phyloP scores from a whole-genome alignment of 2,113 vertebrate genomes.

The Chroicocephalus ridibundus region DNA sequence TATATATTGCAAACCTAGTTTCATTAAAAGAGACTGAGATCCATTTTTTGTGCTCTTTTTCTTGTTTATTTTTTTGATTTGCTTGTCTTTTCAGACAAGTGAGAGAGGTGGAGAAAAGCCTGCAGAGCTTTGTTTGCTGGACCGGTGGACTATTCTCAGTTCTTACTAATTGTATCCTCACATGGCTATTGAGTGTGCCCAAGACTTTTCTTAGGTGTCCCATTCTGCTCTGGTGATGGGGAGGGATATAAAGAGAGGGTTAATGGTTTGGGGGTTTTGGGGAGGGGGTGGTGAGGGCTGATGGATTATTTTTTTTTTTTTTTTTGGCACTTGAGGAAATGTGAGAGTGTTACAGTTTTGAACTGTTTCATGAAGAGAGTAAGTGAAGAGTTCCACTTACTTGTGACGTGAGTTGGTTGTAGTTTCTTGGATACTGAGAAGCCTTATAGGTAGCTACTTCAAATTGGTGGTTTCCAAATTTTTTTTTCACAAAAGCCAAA shows the following conservation, averaged over 20 bases:
- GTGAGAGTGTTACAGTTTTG: fast-evolving
- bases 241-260: not conserved
- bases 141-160: not conserved
- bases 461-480: not conserved
- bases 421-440: not conserved
- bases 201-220: not conserved
- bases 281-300: not conserved
- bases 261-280: not conserved
- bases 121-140: not conserved
- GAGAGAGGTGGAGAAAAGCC: not conserved
- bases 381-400: not conserved
- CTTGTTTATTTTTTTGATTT: too few species aligned
- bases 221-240: not conserved
- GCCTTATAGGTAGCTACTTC: fast-evolving
- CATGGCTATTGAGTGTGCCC: not conserved
- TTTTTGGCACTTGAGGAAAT: not conserved
- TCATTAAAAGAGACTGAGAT: not conserved
- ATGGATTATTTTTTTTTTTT: not conserved
- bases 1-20: not conserved
- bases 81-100: not conserved
- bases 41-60: not conserved
- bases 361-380: not conserved
- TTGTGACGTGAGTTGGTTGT: not conserved
- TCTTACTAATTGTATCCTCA: not conserved
- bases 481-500: not conserved